Percentiles rank a stretch among this genome's conserved stretches.
Evolutionary conservation across 2,888 invertebrate species (phyloP).

Genomic region (Byasa hedistus): DNA sequence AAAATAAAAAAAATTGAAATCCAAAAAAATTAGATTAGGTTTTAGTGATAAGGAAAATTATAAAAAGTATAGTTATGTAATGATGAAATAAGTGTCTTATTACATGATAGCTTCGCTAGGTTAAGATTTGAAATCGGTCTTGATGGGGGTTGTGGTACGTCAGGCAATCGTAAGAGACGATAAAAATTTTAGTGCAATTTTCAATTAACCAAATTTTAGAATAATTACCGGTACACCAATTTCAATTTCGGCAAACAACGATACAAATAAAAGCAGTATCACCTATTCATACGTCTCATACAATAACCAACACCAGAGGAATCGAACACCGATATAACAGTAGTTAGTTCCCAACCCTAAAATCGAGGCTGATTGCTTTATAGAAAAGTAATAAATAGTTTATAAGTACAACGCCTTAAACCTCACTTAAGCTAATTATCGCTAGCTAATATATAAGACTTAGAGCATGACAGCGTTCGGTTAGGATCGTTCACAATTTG

Average conservation of each 20-base stretch:
- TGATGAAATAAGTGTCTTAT: conserved; percentile 9
- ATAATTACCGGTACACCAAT: background rate
- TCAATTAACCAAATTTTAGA: conserved; percentile 1
- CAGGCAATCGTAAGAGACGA: background rate
- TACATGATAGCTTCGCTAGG: conserved; percentile 7
- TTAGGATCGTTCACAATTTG: conserved; percentile 5
- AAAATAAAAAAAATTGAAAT: conserved; percentile 5
- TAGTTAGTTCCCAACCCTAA: conserved; percentile 7
- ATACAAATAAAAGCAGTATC: conserved; percentile 3
- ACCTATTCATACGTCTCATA: background rate
- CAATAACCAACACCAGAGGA: background rate
- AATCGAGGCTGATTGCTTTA: conserved; percentile 11
- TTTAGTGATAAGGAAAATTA: background rate
- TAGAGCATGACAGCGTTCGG: conserved; percentile 2
- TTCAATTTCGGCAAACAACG: conserved; percentile 15
- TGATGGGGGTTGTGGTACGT: conserved; percentile 15
- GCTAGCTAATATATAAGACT: conserved; percentile 1
- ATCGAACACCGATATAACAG: background rate
- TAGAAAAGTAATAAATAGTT: conserved; percentile 10
- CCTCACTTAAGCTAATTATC: background rate
- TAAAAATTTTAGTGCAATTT: background rate
- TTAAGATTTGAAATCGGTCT: conserved; percentile 3
- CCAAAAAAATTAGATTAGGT: background rate
- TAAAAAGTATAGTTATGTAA: conserved; percentile 12
- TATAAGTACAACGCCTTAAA: conserved; percentile 7